Evolutionary conservation across 2,113 vertebrate species (phyloP), one percentile per base, ranked within the genome.

Genomic region (Cyprinodon tularosa): DNA sequence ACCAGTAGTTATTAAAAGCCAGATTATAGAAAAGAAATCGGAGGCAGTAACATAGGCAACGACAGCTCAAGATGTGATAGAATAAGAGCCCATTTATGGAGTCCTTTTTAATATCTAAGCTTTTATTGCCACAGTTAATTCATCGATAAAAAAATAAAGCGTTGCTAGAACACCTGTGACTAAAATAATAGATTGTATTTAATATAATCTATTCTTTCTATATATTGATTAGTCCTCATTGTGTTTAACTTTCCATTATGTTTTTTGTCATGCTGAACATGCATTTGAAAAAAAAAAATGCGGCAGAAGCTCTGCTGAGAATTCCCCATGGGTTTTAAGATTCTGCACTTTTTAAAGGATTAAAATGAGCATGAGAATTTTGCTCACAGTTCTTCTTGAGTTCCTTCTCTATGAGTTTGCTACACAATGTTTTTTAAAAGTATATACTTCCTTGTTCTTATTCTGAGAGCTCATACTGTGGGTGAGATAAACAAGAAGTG

Each of bases 401-500:
- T 70, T 67, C 10, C 60, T 39, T 3, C 50, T 57, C 20, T n/a
- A 57, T 57, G 50, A 3, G 70, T 66, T 57, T 11, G 15, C 20
- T 42, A 2, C 10, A 75, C 3, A 38, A 2, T 9, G 61, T 42
- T 69, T 77, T 42, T 71, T 62, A 38, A 36, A 22, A 64, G 62
- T 42, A 36, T 13, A 22, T 57, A 83, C 80, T 90, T 91, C 86
- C 84, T 71, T 74, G 48, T 90, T 86, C 71, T 69, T 75, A 53
- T 42, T 50, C 77, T 67, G 84, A 74, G 68, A n/a, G 62, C 45
- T 40, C 71, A 73, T 71, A 37, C 78, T 50, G 77, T 47, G 77
- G 81, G 81, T 78, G 59, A 86, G 85, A 91, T 92, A 91, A 93
- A 94, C 90, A 93, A 93, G 81, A 84, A 89, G 87, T 89, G 86